Conservation (phyloP, 2,888 invertebrate species). For the Zaprionus lineosus region DNA sequence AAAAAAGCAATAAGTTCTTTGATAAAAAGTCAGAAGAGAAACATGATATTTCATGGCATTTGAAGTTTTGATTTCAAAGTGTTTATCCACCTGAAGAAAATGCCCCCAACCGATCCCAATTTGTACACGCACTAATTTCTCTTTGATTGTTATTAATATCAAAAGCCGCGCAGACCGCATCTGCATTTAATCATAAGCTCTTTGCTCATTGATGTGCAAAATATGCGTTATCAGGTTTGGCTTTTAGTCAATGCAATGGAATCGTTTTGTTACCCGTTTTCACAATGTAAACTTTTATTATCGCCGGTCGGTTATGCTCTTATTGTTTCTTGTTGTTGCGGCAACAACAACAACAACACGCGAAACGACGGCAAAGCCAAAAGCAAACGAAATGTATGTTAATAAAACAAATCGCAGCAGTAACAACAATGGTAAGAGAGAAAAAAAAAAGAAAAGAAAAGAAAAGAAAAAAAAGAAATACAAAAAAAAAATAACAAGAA, state of each 20-base stretch:
- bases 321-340: constrained; percentile 41
- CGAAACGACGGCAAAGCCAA: constrained; percentile 13
- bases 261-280: constrained; percentile 28
- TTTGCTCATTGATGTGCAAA: constrained; percentile 27
- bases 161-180: no score
- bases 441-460: constrained; percentile 5
- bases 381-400: constrained; percentile 33
- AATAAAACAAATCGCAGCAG: constrained; percentile 27
- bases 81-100: no score
- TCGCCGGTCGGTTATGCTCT: constrained; percentile 27
- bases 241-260: constrained; percentile 11
- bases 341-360: constrained; percentile 4
- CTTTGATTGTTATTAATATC: no score
- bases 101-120: no score
- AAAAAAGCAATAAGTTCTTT: no score
- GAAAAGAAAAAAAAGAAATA: constrained; percentile 2
- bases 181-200: constrained; percentile 21
- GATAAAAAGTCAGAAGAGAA: no score
- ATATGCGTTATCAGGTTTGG: constrained; percentile 31
- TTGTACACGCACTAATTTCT: no score
- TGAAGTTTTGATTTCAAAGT: no score
- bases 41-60: no score
- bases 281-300: constrained; percentile 25
- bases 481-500: constrained; percentile 35
- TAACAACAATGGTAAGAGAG: no score